phyloP scores from a whole-genome alignment of 92 coral and sea anemone genomes.

The Umimayanthus chanpuru region DNA sequence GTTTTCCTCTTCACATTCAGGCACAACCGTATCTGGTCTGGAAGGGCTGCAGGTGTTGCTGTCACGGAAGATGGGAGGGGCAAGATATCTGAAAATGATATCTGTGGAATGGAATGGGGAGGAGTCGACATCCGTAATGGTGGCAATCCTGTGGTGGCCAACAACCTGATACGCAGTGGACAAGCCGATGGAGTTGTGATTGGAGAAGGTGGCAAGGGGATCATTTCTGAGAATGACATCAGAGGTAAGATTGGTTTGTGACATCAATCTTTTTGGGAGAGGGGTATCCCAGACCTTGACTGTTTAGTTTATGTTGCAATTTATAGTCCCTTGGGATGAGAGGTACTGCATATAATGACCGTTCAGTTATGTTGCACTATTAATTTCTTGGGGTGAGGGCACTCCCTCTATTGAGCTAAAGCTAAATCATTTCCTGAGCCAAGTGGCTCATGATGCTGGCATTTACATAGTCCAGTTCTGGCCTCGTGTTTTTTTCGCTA shows the following conservation, averaged over 20 bases:
- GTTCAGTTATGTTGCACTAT: too few species aligned
- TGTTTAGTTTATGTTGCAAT: too few species aligned
- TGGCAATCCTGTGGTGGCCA: conserved; percentile 88
- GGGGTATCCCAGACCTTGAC: too few species aligned
- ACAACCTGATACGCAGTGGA: conserved; percentile 87
- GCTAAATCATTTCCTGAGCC: too few species aligned
- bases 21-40: conserved; percentile 98
- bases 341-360: too few species aligned
- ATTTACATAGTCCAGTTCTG: too few species aligned
- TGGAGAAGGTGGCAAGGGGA: conserved; percentile 91
- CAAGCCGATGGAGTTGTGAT: conserved; percentile 96
- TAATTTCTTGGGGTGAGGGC: too few species aligned
- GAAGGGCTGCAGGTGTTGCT: conserved; percentile 97
- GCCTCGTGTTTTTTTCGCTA: too few species aligned
- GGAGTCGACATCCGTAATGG: conserved; percentile 96
- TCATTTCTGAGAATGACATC: conserved; percentile 89
- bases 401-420: too few species aligned
- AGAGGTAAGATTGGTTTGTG: conserved; percentile 60
- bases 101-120: conserved; percentile 98
- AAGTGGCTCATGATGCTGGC: too few species aligned
- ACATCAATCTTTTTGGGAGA: background rate
- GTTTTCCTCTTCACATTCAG: conserved; percentile 36
- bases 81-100: conserved; percentile 85
- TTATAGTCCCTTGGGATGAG: too few species aligned
- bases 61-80: conserved; percentile 97